These are phyloP conservation scores for Heptranchias perlo DNA, from an alignment of 2,113 vertebrate species.

Conservation along the genomic window DNA sequence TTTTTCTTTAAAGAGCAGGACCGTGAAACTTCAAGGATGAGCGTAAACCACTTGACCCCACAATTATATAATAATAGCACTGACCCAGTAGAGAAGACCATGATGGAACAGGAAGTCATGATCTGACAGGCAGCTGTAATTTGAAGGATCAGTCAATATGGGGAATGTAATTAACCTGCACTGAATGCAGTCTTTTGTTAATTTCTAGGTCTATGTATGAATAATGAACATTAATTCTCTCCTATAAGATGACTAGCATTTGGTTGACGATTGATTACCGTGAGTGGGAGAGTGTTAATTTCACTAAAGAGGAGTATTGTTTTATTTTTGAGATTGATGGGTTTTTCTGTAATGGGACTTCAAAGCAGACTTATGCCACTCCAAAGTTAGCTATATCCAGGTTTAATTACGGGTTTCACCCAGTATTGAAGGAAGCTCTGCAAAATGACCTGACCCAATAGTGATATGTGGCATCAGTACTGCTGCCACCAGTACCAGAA, in stretches of 20 bases:
- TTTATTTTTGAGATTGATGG: slow-evolving; percentile 1
- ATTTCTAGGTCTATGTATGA: neutral
- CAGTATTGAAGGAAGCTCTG: neutral
- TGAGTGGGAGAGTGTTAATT: neutral
- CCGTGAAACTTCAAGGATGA: neutral
- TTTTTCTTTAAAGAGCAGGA: neutral
- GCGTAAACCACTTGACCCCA: slow-evolving; percentile 10
- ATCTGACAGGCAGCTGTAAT: neutral
- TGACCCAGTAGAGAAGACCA: neutral
- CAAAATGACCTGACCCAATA: neutral
- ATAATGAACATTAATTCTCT: neutral
- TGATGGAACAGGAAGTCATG: neutral
- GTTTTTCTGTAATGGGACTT: neutral
- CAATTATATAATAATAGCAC: neutral
- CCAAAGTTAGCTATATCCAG: neutral
- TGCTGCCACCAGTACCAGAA: neutral
- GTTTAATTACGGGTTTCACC: neutral
- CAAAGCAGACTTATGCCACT: neutral
- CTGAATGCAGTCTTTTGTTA: neutral
- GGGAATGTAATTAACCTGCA: neutral
- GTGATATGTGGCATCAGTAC: neutral
- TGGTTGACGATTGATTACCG: neutral
- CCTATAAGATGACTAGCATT: neutral
- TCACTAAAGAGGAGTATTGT: neutral
- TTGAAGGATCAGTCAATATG: neutral